These are phyloP conservation scores for Pitangus sulphuratus DNA, from an alignment of 2,797 vertebrate genomes.

Conservation along the genomic window DNA sequence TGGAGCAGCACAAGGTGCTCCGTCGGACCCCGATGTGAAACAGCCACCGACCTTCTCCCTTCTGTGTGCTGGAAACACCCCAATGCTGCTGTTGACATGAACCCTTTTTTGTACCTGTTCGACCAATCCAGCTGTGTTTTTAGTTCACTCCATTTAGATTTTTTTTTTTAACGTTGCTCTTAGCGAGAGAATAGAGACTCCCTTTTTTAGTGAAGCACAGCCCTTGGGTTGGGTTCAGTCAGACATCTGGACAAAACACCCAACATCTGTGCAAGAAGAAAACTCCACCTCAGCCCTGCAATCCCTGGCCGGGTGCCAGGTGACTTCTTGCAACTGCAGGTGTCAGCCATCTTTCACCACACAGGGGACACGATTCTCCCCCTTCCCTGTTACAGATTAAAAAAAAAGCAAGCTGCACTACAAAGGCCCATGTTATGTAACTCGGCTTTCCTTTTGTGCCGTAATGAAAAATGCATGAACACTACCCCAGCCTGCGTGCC, in stretches of 20 bases:
- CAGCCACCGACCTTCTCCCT: not conserved
- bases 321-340: not conserved
- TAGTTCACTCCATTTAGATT: not conserved
- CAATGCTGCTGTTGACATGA: conserved; percentile 24
- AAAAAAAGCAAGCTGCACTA: conserved; percentile 38
- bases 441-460: conserved; percentile 8
- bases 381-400: not conserved
- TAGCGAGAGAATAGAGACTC: not conserved
- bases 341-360: not conserved
- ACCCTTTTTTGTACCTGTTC: not conserved
- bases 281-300: not conserved
- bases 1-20: not conserved
- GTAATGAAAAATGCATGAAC: conserved; percentile 35
- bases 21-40: not conserved
- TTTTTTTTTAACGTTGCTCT: not conserved
- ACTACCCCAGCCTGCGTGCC: not conserved
- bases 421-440: not conserved
- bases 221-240: not conserved
- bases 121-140: conserved; percentile 29
- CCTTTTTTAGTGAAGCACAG: not conserved
- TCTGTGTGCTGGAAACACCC: conserved; percentile 10
- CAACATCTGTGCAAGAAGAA: not conserved
- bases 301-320: not conserved
- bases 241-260: not conserved
- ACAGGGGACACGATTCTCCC: not conserved